A percentile compares a stretch with the other conserved stretches of the same genome.
Evolutionary conservation across 30 jellyfish, hydroid and myxozoan genomes (phyloP).

Genomic region (Aurelia aurita complex sp. Pacific): DNA sequence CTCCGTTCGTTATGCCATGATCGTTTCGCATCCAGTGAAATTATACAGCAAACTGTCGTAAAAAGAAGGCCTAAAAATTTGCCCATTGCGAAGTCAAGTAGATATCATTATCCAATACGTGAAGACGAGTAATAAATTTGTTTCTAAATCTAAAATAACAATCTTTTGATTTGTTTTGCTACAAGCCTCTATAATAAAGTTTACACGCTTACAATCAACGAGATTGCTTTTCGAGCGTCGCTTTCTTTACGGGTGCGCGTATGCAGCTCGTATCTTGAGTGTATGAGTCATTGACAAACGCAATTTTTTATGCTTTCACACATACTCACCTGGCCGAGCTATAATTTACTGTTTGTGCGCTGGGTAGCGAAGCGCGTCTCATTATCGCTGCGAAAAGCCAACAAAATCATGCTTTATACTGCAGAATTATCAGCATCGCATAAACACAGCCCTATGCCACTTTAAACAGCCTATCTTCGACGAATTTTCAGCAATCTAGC

Average conservation of each 20-base stretch:
- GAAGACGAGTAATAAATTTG: neutral
- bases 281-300: conserved; percentile 74
- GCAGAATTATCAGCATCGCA: neutral
- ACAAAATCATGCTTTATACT: neutral
- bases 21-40: conserved; percentile 30
- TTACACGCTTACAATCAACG: conserved; percentile 50
- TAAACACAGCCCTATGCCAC: too few relatives aligned
- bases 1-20: conserved; percentile 66
- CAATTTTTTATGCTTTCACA: conserved; percentile 19
- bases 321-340: conserved; percentile 46
- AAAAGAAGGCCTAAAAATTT: conserved; percentile 17
- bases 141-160: neutral
- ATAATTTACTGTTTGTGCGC: conserved; percentile 36
- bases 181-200: conserved; percentile 34
- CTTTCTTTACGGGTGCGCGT: conserved; percentile 74
- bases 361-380: neutral
- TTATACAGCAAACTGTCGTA: conserved; percentile 54
- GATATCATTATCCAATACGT: conserved; percentile 33
- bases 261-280: conserved; percentile 28
- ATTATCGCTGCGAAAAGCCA: neutral
- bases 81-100: conserved; percentile 43
- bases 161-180: conserved; percentile 18
- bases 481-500: too few relatives aligned
- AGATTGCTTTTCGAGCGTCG: conserved; percentile 68
- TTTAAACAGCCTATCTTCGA: too few relatives aligned